Evolutionary conservation across 2,113 vertebrate genomes (phyloP), one percentile per base, ranked within the genome.

Genomic region (Girardinichthys multiradiatus): DNA sequence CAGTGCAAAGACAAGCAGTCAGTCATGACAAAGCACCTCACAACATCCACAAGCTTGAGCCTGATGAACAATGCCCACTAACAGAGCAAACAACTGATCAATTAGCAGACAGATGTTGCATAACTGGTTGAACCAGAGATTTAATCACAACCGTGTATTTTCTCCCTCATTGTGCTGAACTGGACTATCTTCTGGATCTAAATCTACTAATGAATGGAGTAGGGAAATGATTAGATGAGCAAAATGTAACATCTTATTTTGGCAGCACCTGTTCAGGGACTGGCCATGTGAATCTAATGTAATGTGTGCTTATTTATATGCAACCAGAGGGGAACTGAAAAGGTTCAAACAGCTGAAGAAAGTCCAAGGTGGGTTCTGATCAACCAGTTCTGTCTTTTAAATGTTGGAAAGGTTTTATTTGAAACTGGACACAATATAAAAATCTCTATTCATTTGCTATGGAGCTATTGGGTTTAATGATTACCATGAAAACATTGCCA

Each of bases 121-220:
- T 72, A 82, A 79, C 67, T 68, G 74, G 26, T 51, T 82, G 80
- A 66, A 64, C 37, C 27, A 63, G 45, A 80, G 73, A 75, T 70
- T 70, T 68, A 76, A 90, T 81, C 29, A 14, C 1, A 65, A 35
- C 19, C 69, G 57, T 57, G 72, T 45, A 62, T 45, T 2, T 30
- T 73, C 28, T 68, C 26, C 64, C 26, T 74, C 0, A 9, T 64
- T 27, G 30, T n/a, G 45, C 64, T 51, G 57, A 13, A 69, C 28
- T 26, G 2, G 57, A 66, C 31, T 12, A 64, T 7, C 28, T 68
- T 3, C 64, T 14, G 65, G 1, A 68, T 68, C 45, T 48, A 66
- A 33, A 66, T 54, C 42, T 28, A 27, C 6, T 14, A 4, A 37
- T 62, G 48, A 64, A 29, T n/a, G 1, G 8, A 17, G 19, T 11